Evolutionary conservation across 2,113 vertebrate species (phyloP).

Genomic region (Picathartes gymnocephalus): DNA sequence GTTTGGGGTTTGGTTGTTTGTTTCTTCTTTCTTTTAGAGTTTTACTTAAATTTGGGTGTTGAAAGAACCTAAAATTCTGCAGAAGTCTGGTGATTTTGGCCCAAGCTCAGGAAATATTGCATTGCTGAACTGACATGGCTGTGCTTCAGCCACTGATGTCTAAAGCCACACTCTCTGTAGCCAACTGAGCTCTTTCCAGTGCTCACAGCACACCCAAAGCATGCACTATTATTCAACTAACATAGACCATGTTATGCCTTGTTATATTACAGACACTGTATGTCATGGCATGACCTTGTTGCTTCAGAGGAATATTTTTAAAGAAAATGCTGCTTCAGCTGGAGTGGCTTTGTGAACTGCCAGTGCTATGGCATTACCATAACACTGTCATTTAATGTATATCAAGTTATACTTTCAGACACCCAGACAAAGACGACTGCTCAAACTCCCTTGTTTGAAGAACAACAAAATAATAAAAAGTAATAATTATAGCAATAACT

Average conservation of each 20-base stretch:
- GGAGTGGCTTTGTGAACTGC: not conserved
- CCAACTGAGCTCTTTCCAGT: not conserved
- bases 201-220: conserved; percentile 12
- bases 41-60: not conserved
- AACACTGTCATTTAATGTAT: conserved; percentile 27
- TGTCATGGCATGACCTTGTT: not conserved
- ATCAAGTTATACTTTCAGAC: conserved; percentile 43
- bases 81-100: not conserved
- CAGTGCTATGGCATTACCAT: not conserved
- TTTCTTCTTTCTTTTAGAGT: not conserved
- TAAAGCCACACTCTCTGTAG: not conserved
- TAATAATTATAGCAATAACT: conserved; percentile 56
- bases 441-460: conserved; percentile 31
- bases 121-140: not conserved
- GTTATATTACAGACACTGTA: conserved; percentile 10
- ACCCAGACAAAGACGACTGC: not conserved
- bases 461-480: conserved; percentile 57
- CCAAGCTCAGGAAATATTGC: not conserved
- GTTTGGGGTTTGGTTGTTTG: not conserved
- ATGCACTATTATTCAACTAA: conserved; percentile 5
- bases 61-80: not conserved
- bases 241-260: not conserved
- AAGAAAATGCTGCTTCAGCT: not conserved
- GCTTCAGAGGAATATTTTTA: not conserved
- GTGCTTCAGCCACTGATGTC: not conserved